Base-by-base conservation (phyloP, 2,888 invertebrate genomes). In the Oligia latruncula region DNA sequence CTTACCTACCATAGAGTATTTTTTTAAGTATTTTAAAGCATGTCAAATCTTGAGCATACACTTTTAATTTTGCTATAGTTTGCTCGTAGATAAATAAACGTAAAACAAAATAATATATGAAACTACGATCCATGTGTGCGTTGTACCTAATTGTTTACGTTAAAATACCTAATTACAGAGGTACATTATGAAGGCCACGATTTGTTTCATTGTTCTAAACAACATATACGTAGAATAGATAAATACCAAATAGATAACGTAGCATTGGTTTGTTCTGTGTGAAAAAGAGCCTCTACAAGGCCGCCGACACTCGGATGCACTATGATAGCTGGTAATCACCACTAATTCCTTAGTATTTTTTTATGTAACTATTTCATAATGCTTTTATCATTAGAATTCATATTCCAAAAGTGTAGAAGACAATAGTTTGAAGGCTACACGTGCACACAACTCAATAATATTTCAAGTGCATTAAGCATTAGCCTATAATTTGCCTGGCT, bases 161-260 rank as follows among this genome's bases (percentile, higher is more conserved):
- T 89, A 90, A 90, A 91, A 89, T 92, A 92, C 88, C 91, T 93
- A 94, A 94, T 93, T 92, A 93, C 60, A 80, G 73, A 85, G 80
- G 83, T 77, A 94, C 93, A 93, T 92, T 92, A 92, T 93, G 94
- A 94, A 95, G 95, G 95, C 92, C 95, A 91, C 89, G 91, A 92
- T 93, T 92, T 92, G 92, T 92, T 95, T 93, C 94, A 95, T 95
- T 95, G 95, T 96, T 93, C 92, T 92, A 92, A 89, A 88, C 92
- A 81, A 89, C 86, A 89, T 90, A 90, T 88, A 90, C 89, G 84
- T 87, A 91, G 87, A 88, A 85, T 87, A 91, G 87, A 88, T 88
- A 89, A 87, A 90, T 90, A 90, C 87, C 87, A 84, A 88, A 89
- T 90, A 92, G 91, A 91, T 90, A 90, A 90, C 88, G 83, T 88